Evolutionary conservation across 2,888 invertebrate genomes (phyloP).

Genomic region (Hirtodrosophila alboralis): DNA sequence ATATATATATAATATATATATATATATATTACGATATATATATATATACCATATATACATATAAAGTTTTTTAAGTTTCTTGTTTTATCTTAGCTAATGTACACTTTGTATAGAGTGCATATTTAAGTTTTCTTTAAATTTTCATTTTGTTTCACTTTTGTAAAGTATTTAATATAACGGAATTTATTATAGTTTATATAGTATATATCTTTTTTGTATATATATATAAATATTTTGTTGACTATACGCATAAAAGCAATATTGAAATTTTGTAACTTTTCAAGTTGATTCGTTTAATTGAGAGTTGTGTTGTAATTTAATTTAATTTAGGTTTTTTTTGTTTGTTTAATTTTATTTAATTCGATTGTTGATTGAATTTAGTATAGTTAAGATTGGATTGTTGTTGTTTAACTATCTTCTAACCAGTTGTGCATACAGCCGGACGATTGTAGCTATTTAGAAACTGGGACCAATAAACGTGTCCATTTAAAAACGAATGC

Average conservation of each 20-base stretch:
- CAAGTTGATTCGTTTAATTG: slow-evolving; percentile 71
- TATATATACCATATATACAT: slow-evolving; percentile 19
- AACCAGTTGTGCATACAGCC: slow-evolving; percentile 35
- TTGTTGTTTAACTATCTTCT: not conserved
- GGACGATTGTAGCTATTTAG: slow-evolving; percentile 4
- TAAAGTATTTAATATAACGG: slow-evolving; percentile 36
- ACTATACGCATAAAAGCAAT: slow-evolving; percentile 56
- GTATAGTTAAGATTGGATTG: slow-evolving; percentile 4
- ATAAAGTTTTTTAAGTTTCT: slow-evolving; percentile 41
- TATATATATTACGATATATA: slow-evolving; percentile 5
- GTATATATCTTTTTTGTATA: slow-evolving; percentile 23
- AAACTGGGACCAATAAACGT: not conserved
- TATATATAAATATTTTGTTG: slow-evolving; percentile 41
- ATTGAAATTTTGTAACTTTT: slow-evolving; percentile 60
- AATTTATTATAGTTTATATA: slow-evolving; percentile 20
- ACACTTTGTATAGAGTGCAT: slow-evolving; percentile 48
- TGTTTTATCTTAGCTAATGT: slow-evolving; percentile 59
- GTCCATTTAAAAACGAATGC: slow-evolving; percentile 24
- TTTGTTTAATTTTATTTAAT: too few relatives aligned
- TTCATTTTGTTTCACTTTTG: slow-evolving; percentile 18
- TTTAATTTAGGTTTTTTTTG: too few relatives aligned
- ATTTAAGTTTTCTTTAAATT: not conserved
- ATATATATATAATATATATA: slow-evolving; percentile 26
- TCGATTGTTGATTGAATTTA: slow-evolving; percentile 9
- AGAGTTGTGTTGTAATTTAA: slow-evolving; percentile 30